Evolutionary conservation across 2,113 vertebrate species (phyloP).

Genomic region (Rhodinocichla rosea): DNA sequence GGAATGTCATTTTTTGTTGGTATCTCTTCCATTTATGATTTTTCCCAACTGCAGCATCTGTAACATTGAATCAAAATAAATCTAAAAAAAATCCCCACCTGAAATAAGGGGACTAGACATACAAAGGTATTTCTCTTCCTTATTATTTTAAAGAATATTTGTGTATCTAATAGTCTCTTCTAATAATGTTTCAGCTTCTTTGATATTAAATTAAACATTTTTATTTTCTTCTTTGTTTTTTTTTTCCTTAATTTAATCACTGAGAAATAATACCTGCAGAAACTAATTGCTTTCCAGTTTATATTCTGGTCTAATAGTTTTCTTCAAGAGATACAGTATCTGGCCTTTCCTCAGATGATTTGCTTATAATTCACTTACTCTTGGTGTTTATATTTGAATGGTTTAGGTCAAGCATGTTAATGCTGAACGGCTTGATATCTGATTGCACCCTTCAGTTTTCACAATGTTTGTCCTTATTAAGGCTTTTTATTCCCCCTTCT

Average conservation of each 20-base stretch:
- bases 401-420: not conserved
- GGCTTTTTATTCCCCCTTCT: not conserved
- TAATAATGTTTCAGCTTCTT: not conserved
- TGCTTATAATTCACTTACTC: not conserved
- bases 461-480: not conserved
- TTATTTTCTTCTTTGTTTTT: not conserved
- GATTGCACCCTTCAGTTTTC: not conserved
- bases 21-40: not conserved
- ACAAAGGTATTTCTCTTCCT: not conserved
- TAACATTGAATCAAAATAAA: not conserved
- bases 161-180: not conserved
- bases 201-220: not conserved
- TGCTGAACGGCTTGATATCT: not conserved
- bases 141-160: not conserved
- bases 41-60: not conserved
- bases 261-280: not conserved
- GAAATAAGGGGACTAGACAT: not conserved
- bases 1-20: not conserved
- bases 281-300: not conserved
- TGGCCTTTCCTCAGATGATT: not conserved
- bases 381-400: not conserved
- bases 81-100: not conserved
- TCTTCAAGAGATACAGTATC: not conserved
- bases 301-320: not conserved
- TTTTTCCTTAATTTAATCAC: not conserved